phyloP scores from a whole-genome alignment of 2,888 invertebrate genomes.

The Phyllotreta striolata region DNA sequence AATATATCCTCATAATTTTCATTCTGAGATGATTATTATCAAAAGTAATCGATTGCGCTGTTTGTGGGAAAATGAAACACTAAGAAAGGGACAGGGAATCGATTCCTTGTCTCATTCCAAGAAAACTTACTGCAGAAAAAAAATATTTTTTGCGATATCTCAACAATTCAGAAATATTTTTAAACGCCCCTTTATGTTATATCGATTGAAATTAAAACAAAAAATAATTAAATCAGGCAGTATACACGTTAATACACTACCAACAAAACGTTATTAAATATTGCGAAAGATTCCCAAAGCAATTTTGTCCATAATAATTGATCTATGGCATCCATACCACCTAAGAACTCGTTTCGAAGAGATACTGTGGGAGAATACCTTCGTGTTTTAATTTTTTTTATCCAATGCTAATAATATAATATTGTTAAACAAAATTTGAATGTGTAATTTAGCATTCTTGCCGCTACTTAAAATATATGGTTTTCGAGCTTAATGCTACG shows the following conservation, averaged over 20 bases:
- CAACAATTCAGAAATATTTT: too few relatives aligned
- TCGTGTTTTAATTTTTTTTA: slow-evolving; percentile 33
- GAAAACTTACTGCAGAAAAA: too few relatives aligned
- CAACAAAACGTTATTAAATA: slow-evolving; percentile 32
- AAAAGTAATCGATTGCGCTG: too few relatives aligned
- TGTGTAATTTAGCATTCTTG: slow-evolving; percentile 37
- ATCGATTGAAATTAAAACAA: too few relatives aligned
- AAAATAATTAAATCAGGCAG: slow-evolving; percentile 5
- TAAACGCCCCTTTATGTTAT: too few relatives aligned
- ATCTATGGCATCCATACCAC: slow-evolving; percentile 37
- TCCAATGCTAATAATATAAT: slow-evolving; percentile 34
- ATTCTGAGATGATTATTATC: not conserved
- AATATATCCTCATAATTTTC: slow-evolving; percentile 17
- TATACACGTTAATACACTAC: not conserved
- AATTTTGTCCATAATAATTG: slow-evolving; percentile 38
- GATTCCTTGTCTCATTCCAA: too few relatives aligned
- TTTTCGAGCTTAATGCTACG: slow-evolving; percentile 26
- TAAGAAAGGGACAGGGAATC: too few relatives aligned
- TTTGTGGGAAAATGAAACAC: too few relatives aligned
- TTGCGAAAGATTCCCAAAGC: slow-evolving; percentile 34
- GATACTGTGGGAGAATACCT: slow-evolving; percentile 36
- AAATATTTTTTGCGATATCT: too few relatives aligned
- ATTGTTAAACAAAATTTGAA: slow-evolving; percentile 36
- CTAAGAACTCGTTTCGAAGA: slow-evolving; percentile 38
- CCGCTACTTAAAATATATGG: slow-evolving; percentile 36